Base-by-base conservation (phyloP, 2,113 vertebrate genomes). In the Gasterosteus nipponicus region DNA sequence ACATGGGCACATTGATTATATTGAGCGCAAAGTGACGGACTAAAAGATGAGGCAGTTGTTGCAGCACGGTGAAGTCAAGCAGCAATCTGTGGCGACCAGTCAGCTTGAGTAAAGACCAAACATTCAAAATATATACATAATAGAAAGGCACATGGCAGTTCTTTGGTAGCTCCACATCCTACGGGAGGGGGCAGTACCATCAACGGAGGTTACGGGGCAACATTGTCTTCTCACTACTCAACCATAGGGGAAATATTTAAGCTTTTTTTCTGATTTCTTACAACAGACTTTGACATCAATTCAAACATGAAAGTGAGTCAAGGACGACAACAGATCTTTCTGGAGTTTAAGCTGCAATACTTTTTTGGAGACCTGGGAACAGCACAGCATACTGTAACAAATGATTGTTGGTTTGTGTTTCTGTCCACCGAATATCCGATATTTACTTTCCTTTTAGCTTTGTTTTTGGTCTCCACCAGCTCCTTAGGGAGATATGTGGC, bases 161-260 rank as follows among this genome's bases (percentile, higher is more conserved):
- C 67, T 82, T 89, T 85, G 70, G 71, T 82, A 63, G 41, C 19
- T 39, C n/a, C 51, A 10, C 29, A 16, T 72, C 16, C 4, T 1
- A 38, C 6, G 35, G 53, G 22, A 26, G 39, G 29, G 46, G 62
- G 62, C 56, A 47, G 22, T 35, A 54, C 53, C 75, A 73, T 80
- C 54, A 66, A 38, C 2, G 5, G 39, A 72, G 35, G 6, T 1
- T 18, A 46, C 5, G 5, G 39, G 51, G 44, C 31, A 31, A 29
- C 8, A 46, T 26, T 26, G 35, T 47, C 39, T 31, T 8, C 29
- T 47, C 19, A 11, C 3, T n/a, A 42, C 19, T 46, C 15, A 54
- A 54, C 10, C 31, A 18, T 12, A 62, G 35, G 33, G 33, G 44
- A 29, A 53, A 39, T 51, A 9, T 65, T 6, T 11, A 65, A 19